A percentile compares a stretch with the other conserved stretches of the same genome.
Evolutionary conservation across 2,888 invertebrate genomes (phyloP).

Genomic region (Cryptocephalus primarius): DNA sequence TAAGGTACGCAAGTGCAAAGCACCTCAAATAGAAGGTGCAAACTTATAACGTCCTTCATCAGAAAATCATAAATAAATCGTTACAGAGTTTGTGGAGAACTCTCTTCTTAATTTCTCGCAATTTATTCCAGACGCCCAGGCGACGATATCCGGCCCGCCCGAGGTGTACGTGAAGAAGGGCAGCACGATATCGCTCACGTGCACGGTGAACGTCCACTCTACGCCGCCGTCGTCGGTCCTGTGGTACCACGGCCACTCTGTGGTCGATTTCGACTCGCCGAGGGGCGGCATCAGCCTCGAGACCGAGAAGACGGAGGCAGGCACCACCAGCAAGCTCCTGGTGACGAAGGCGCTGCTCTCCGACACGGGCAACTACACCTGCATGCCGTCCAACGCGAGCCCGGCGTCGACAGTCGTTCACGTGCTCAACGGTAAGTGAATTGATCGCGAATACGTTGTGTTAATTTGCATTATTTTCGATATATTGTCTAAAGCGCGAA

Average conservation of each 20-base stretch:
- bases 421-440: conserved; percentile 65
- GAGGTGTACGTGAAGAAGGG: conserved; percentile 85
- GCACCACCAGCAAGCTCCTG: conserved; percentile 71
- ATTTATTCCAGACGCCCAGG: conserved; percentile 64
- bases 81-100: too few relatives aligned
- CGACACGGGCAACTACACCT: conserved; percentile 85
- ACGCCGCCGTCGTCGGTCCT: conserved; percentile 66
- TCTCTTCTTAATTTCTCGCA: too few relatives aligned
- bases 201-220: conserved; percentile 79
- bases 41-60: too few relatives aligned
- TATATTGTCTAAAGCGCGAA: too few relatives aligned
- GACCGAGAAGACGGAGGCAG: conserved; percentile 72
- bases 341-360: conserved; percentile 75
- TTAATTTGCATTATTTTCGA: too few relatives aligned
- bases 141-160: conserved; percentile 73
- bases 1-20: too few relatives aligned
- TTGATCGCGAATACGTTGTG: too few relatives aligned
- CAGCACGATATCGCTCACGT: conserved; percentile 80
- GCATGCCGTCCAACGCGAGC: conserved; percentile 74
- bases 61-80: too few relatives aligned
- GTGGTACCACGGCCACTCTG: conserved; percentile 74
- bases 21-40: too few relatives aligned
- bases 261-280: conserved; percentile 74
- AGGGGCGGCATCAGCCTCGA: conserved; percentile 79
- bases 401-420: conserved; percentile 76